Evolutionary conservation across 2,888 invertebrate genomes (phyloP), one percentile per base, ranked within the genome.

Genomic region (Nymphalis c-album): DNA sequence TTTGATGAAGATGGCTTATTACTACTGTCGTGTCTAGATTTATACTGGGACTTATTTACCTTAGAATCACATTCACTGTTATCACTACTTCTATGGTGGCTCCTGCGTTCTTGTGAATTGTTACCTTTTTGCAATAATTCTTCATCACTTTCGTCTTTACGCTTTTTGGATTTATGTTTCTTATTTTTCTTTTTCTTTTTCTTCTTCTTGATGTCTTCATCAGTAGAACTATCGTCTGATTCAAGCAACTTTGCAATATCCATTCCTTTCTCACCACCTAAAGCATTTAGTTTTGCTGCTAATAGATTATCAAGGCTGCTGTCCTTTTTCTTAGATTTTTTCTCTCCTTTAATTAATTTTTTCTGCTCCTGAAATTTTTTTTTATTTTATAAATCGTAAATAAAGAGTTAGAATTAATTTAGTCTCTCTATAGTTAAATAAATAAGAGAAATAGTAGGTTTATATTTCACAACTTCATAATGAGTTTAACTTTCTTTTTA

Each of bases 271-370:
- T 85, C 80, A 53, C 85, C 93, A 71, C 93, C 93, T 80, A 96
- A 85, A 71, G 95, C 94, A 80, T 94, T 95, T 69, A 95, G 94
- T 80, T 95, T 96, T 72, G 94, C 94, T 74, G 95, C 94, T 64
- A 97, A 87, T 76, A 95, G 92, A 71, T 94, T 93, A 82, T 96
- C 96, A 20, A 97, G 86, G 77, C 94, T 93, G 67, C 88, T 88
- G 65, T 86, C 87, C 73, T 90, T 91, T 70, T 87, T 88, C 73
- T 85, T 85, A 17, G 77, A 75, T 75, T 91, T 93, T 79, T 91
- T 94, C 76, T 86, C 93, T 75, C 83, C 88, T 77, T 94, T 94
- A 55, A 77, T 80, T 72, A 91, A 85, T 79, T 93, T 93, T 71
- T 81, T 85, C 74, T 83, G 78, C 74, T 85, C 85, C 89, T 90